phyloP scores from a whole-genome alignment of 1,140 invertebrate species.

The Drosophila elegans region DNA sequence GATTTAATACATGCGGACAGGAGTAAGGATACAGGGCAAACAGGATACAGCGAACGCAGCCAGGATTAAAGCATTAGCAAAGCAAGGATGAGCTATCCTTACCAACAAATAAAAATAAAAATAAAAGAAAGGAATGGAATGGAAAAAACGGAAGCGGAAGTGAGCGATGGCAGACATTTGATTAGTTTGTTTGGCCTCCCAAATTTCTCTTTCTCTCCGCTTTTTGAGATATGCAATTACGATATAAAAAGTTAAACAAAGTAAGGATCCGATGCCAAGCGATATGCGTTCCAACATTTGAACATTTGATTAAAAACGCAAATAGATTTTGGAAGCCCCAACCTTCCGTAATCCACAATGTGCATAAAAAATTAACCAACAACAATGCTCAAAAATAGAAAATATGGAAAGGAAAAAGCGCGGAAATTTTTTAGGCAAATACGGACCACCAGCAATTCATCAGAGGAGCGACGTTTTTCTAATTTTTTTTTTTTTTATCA shows the following conservation, averaged over 20 bases:
- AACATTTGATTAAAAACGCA: conserved; percentile 82
- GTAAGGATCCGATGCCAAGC: conserved; percentile 39
- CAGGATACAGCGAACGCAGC: conserved; percentile 22
- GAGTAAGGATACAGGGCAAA: conserved; percentile 20
- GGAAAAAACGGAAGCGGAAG: conserved; percentile 64
- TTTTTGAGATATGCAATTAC: conserved; percentile 73
- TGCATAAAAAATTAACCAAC: conserved; percentile 76
- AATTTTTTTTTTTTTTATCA: conserved; percentile 12
- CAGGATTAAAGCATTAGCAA: conserved; percentile 79
- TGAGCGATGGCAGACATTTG: conserved; percentile 71
- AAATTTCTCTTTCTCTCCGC: conserved; percentile 8
- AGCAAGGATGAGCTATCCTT: conserved; percentile 45
- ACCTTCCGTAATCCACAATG: conserved; percentile 22
- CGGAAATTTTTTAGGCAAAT: conserved; percentile 61
- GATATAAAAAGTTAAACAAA: conserved; percentile 82
- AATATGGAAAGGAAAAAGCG: conserved; percentile 8
- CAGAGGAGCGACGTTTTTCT: conserved; percentile 26
- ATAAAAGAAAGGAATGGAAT: background rate
- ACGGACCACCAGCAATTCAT: conserved; percentile 66
- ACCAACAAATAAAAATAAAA: background rate
- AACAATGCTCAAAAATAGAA: conserved; percentile 12
- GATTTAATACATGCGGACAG: conserved; percentile 74
- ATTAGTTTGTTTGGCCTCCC: conserved; percentile 71
- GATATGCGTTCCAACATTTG: conserved; percentile 49
- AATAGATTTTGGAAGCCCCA: conserved; percentile 44